Evolutionary conservation across 2,113 vertebrate genomes (phyloP).

Genomic region (Cariama cristata): DNA sequence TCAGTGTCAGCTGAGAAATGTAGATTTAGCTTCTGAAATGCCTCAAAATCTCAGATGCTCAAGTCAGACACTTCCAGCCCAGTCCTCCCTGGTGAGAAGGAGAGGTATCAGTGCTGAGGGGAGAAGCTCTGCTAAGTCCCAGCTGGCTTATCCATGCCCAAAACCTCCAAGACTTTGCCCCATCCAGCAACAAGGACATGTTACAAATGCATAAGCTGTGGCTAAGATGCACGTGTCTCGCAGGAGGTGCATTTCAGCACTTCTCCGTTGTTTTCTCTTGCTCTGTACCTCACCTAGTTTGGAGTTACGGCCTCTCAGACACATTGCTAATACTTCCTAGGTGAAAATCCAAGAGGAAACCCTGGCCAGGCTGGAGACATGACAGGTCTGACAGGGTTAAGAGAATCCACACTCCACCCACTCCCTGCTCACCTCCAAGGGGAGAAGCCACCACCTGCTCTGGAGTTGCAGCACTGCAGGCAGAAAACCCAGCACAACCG

Average conservation of each 20-base stretch:
- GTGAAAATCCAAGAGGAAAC: not conserved
- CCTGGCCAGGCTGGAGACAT: not conserved
- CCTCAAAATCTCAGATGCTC: not conserved
- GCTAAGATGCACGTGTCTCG: fast-evolving
- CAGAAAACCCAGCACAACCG: not conserved
- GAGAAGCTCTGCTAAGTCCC: not conserved
- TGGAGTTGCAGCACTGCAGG: not conserved
- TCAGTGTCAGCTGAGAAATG: not conserved
- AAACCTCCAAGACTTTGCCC: not conserved
- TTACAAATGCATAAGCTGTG: fast-evolving
- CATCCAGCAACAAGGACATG: not conserved
- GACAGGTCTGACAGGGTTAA: not conserved
- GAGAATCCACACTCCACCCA: not conserved
- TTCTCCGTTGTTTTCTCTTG: not conserved
- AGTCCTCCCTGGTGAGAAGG: not conserved
- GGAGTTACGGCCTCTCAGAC: not conserved
- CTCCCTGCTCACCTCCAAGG: not conserved
- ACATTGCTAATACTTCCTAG: not conserved
- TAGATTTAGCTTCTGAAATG: not conserved
- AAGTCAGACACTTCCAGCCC: not conserved
- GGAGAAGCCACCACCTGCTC: not conserved
- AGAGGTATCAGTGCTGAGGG: not conserved
- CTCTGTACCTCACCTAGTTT: not conserved
- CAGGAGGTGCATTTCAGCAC: not conserved
- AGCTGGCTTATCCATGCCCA: not conserved